These are phyloP conservation scores for Drosophila birchii DNA, from an alignment of 2,888 invertebrate genomes.

Conservation along the genomic window DNA sequence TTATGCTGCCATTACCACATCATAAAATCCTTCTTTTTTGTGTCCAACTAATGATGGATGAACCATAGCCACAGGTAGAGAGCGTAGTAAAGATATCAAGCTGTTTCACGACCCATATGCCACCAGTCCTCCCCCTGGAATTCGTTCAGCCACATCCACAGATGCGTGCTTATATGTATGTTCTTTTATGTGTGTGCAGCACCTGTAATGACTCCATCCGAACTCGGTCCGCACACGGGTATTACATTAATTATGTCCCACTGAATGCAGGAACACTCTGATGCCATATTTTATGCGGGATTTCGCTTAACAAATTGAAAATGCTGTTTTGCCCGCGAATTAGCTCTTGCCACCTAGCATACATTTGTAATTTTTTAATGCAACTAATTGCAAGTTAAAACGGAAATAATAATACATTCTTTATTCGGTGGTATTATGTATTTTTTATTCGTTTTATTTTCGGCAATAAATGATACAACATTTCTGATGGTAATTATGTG, in stretches of 20 bases:
- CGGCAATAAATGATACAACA: neutral
- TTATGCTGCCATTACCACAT: conserved; percentile 75
- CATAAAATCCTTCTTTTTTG: conserved; percentile 80
- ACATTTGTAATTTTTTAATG: conserved; percentile 28
- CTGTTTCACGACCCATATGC: conserved; percentile 38
- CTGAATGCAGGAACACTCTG: conserved; percentile 15
- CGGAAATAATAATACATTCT: conserved; percentile 18
- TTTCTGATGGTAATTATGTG: neutral
- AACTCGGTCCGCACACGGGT: neutral
- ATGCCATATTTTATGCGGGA: conserved; percentile 29
- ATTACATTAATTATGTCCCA: conserved; percentile 40
- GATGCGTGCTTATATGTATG: neutral
- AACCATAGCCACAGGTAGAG: conserved; percentile 68
- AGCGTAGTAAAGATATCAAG: conserved; percentile 42
- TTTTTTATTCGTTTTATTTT: conserved; percentile 1
- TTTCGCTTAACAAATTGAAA: conserved; percentile 30
- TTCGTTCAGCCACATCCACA: neutral
- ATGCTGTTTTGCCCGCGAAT: conserved; percentile 29
- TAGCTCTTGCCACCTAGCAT: conserved; percentile 16
- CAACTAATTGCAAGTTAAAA: conserved; percentile 26
- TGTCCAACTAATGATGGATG: conserved; percentile 80
- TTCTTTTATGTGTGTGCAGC: neutral
- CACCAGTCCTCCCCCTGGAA: conserved; percentile 8
- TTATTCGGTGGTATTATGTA: neutral
- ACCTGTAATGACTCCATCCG: conserved; percentile 33